Percentiles rank a stretch among this genome's conserved stretches.
phyloP scores from a whole-genome alignment of 2,888 invertebrate genomes.

The Heterodera filipjevi region DNA sequence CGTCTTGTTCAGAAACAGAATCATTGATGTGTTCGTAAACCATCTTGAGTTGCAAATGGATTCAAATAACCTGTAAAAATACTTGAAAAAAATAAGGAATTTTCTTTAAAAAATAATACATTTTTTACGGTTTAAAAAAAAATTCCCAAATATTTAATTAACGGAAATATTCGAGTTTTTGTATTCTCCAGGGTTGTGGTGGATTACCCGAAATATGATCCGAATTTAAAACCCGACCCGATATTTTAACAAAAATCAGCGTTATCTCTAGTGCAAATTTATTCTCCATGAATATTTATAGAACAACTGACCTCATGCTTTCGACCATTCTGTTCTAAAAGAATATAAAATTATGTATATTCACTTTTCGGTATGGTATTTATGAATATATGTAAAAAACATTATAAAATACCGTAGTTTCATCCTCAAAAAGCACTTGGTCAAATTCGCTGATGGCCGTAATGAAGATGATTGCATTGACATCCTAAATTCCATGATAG shows the following conservation, averaged over 20 bases:
- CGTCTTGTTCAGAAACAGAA: slow-evolving; percentile 63
- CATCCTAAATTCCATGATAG: slow-evolving; percentile 51
- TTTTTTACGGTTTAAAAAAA: too few species aligned
- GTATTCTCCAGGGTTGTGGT: too few species aligned
- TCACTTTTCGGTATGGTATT: too few species aligned
- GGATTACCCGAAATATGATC: too few species aligned
- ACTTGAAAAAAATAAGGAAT: too few species aligned
- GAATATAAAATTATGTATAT: background rate
- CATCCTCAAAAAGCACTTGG: slow-evolving; percentile 64
- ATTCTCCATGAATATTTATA: too few species aligned
- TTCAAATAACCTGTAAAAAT: slow-evolving; percentile 50
- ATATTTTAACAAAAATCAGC: too few species aligned
- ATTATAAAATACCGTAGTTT: slow-evolving; percentile 54
- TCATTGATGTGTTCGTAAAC: slow-evolving; percentile 60
- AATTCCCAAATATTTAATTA: too few species aligned
- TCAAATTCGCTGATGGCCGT: slow-evolving; percentile 60
- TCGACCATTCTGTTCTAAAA: slow-evolving; percentile 65
- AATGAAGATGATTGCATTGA: slow-evolving; percentile 63
- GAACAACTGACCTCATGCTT: slow-evolving; percentile 51
- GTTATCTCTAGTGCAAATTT: too few species aligned
- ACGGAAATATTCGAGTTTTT: too few species aligned
- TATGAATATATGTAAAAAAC: too few species aligned
- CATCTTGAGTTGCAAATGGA: slow-evolving; percentile 64
- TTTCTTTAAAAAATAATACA: background rate
- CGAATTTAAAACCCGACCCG: too few species aligned